Percentiles rank a stretch among this genome's conserved stretches.
phyloP scores from a whole-genome alignment of 2,113 vertebrate genomes.

The Dicentrarchus labrax region DNA sequence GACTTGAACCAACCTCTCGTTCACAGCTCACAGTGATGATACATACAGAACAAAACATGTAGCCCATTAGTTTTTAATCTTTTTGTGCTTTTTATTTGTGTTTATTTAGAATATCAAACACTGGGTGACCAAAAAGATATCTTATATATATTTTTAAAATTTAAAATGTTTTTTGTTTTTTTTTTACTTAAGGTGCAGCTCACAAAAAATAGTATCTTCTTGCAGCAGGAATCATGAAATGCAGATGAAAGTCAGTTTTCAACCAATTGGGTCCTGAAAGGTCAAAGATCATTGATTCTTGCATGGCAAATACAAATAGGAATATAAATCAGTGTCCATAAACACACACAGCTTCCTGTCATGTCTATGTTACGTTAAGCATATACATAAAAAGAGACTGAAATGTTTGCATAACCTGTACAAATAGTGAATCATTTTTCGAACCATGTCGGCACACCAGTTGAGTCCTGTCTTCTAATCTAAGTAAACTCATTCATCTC shows the following conservation, averaged over 20 bases:
- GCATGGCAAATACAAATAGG: too few species aligned
- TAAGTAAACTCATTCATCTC: not conserved
- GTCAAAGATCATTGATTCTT: not conserved
- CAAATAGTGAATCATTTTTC: not conserved
- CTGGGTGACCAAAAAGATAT: not conserved
- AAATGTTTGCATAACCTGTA: not conserved
- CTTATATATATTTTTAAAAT: too few species aligned
- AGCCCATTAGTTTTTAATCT: not conserved
- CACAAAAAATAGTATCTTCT: not conserved
- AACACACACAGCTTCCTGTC: not conserved
- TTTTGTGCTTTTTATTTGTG: not conserved
- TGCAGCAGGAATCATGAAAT: not conserved
- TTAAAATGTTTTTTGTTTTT: not conserved
- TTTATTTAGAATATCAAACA: slow-evolving; percentile 24
- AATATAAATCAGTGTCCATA: not conserved
- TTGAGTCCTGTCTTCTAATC: not conserved
- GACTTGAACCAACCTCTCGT: slow-evolving; percentile 2
- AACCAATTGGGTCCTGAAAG: not conserved
- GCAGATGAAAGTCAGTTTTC: not conserved
- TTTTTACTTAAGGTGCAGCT: not conserved
- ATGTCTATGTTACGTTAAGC: not conserved
- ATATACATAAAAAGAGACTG: not conserved
- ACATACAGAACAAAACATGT: not conserved
- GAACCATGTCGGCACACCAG: not conserved
- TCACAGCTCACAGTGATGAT: slow-evolving; percentile 17